Base-by-base conservation (phyloP, 2,797 vertebrate species). In the Spondyliosoma cantharus region DNA sequence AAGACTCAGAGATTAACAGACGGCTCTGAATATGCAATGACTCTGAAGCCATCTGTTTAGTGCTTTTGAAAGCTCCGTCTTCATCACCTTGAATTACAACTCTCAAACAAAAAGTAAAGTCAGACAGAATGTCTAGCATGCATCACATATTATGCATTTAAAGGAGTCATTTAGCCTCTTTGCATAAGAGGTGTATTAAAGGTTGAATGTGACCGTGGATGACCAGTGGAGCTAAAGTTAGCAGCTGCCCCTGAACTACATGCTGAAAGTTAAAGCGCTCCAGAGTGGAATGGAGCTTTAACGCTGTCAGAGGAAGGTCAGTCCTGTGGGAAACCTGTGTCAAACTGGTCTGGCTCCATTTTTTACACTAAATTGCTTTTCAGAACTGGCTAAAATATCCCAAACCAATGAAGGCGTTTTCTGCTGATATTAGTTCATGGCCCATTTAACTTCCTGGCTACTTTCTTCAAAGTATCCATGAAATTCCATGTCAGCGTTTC, bases 401-500 rank as follows among this genome's bases (percentile, higher is more conserved):
- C 59, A 1, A 53, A 80, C 29, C 48, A 62, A 27, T 58, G 37
- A 68, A 49, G 32, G 15, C 57, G 74, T 86, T 87, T 81, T 75
- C 81, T 83, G 74, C 80, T 74, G 12, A 63, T 80, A 85, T 80
- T 84, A 29, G 73, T 85, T 89, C 62, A 82, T 13, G 49, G 57
- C 65, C 74, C 66, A 78, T 87, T 91, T 88, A 78, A 74, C 49
- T 65, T 66, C 64, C 60, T 68, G 60, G 63, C 67, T 79, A 45
- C 64, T 74, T 62, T 58, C 45, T 82, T 66, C 3, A 24, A 75
- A 81, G 69, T 29, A 59, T 45, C 86, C 56, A 81, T 48, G 27
- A 84, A 84, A 84, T 84, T 69, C 70, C 60, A 78, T 62, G 57
- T 86, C 78, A 83, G 76, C 80, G 25, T 82, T 81, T 85, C 49